A percentile compares a stretch with the other conserved stretches of the same genome.
These are phyloP conservation scores for Metacarcinus magister DNA, from an alignment of 2,888 invertebrate genomes.

Conservation along the genomic window DNA sequence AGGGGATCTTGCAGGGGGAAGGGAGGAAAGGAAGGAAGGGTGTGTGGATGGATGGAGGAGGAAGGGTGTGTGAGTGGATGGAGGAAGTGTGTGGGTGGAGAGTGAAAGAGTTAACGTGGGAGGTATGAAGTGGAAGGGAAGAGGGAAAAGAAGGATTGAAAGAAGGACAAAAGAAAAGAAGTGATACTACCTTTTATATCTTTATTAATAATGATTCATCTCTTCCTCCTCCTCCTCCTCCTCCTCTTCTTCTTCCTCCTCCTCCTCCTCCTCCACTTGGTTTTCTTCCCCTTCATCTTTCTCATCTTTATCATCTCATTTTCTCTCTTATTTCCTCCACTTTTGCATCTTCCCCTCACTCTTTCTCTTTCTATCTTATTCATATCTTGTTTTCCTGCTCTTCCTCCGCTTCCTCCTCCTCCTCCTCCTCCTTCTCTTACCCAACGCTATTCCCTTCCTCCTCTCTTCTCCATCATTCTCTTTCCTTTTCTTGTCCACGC, in stretches of 20 bases:
- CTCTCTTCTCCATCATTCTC: neutral
- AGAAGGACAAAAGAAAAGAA: neutral
- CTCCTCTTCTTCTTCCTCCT: neutral
- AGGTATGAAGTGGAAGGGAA: neutral
- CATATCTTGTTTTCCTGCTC: neutral
- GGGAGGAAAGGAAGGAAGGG: neutral
- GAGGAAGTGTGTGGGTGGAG: neutral
- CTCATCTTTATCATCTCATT: neutral
- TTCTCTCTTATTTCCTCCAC: neutral
- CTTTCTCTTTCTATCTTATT: neutral
- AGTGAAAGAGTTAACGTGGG: neutral
- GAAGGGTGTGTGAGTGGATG: neutral
- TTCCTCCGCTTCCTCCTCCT: neutral
- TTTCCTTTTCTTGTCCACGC: neutral
- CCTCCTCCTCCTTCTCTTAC: neutral
- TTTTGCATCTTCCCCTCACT: neutral
- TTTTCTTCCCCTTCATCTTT: neutral
- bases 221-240: neutral
- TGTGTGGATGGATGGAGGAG: neutral
- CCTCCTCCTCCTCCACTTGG: neutral
- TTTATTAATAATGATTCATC: neutral
- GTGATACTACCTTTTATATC: neutral
- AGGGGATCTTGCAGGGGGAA: neutral
- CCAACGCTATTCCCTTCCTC: neutral
- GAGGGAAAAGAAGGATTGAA: neutral